A percentile compares a stretch with the other conserved stretches of the same genome.
These are phyloP conservation scores for Drosophila suzukii DNA, from an alignment of 1,140 invertebrate species.

Conservation along the genomic window DNA sequence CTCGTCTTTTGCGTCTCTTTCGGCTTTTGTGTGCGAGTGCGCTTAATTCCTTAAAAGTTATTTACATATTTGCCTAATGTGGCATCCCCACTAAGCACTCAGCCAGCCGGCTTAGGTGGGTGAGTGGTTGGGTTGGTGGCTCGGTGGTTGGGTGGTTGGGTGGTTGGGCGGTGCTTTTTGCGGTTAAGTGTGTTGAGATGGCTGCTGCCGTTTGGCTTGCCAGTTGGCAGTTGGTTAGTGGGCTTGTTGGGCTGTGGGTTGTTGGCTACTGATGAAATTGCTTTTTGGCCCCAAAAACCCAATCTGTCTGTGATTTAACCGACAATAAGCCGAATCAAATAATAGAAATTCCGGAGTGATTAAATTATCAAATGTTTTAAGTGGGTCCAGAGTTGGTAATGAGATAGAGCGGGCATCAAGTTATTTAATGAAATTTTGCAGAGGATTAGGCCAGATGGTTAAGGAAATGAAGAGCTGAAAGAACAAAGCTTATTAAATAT, in stretches of 20 bases:
- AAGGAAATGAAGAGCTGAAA: not conserved
- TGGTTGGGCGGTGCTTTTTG: constrained; percentile 35
- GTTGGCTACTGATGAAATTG: constrained; percentile 46
- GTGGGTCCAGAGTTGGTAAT: constrained; percentile 16
- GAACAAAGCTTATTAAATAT: constrained; percentile 7
- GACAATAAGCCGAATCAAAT: constrained; percentile 49
- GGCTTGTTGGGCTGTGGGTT: constrained; percentile 8
- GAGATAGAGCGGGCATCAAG: not conserved
- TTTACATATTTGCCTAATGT: constrained; percentile 79
- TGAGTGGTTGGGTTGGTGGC: constrained; percentile 10
- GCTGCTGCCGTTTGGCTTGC: constrained; percentile 10
- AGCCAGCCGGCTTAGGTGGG: constrained; percentile 47
- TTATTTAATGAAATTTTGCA: constrained; percentile 27
- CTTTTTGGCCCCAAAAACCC: constrained; percentile 34
- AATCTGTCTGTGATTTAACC: constrained; percentile 53
- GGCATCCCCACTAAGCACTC: constrained; percentile 68
- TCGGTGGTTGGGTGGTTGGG: not conserved
- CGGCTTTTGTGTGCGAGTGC: constrained; percentile 60
- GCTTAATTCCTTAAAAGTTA: constrained; percentile 82
- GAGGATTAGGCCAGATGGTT: not conserved
- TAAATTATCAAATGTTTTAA: constrained; percentile 54
- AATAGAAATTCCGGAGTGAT: constrained; percentile 51
- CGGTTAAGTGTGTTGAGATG: constrained; percentile 40
- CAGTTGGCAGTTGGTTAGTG: constrained; percentile 36
- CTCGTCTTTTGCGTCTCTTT: constrained; percentile 17